Evolutionary conservation across 1,140 invertebrate genomes (phyloP), one percentile per base, ranked within the genome.

Genomic region (Magallana angulata): DNA sequence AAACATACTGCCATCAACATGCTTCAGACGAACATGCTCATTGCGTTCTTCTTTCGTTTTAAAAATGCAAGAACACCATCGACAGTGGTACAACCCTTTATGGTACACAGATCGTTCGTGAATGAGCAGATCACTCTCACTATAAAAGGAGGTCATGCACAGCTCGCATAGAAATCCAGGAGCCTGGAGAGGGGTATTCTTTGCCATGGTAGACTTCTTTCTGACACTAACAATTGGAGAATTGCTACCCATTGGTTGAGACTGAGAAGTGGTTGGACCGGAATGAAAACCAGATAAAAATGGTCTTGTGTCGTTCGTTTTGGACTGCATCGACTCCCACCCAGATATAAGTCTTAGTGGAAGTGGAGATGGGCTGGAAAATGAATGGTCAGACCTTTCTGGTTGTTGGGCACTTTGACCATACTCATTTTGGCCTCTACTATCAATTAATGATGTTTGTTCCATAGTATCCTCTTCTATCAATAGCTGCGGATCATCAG

Each of bases 1-100:
- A 80, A 80, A 86, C 68, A 76, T 76, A 30, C 68, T 76, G 7
- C 68, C 68, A n/a, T 58, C 60, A 24, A 14, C 68, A 12, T 80
- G 57, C 14, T 84, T 57, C 56, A 36, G 16, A 7, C 18, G 48
- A n/a, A 82, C 81, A 11, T 82, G 81, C 18, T 82, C 48, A 57
- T 58, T 82, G 9, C 81, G 48, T 16, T 82, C 81, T 11, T 82
- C 56, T 56, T 82, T 82, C 18, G 48, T 82, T 57, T 8, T n/a
- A 56, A 82, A 82, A 16, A 30, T 30, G 18, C 57, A 57, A 56
- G 57, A 56, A 57, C 81, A 82, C 56, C 57, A 82, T 58, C 81
- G 36, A 57, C 81, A 82, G 6, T 18, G 36, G 57, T 57, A 82
- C 18, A 58, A 57, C 48, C 81, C 81, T 57, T 57, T 58, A 16